Conservation (phyloP, 2,113 vertebrate genomes). For the Calonectris borealis region DNA sequence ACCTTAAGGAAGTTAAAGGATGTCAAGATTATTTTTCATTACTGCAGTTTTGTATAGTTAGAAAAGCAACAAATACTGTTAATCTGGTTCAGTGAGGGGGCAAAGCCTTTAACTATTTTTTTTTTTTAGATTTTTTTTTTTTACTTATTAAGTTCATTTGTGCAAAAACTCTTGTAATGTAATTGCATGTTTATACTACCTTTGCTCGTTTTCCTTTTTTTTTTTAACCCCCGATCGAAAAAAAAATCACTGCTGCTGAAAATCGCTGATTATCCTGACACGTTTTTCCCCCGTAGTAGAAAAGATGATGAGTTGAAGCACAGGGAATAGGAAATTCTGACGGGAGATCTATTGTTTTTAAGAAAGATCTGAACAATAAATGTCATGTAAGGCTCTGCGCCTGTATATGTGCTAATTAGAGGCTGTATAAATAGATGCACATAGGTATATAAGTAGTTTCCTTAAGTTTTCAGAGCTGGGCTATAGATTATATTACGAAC, state of each 20-base stretch:
- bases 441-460: not conserved
- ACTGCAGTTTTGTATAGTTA: constrained; percentile 29
- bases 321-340: constrained; percentile 39
- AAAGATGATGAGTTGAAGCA: constrained; percentile 21
- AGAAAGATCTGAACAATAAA: not conserved
- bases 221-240: not conserved
- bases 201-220: not conserved
- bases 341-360: constrained; percentile 26
- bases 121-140: not conserved
- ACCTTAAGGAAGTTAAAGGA: constrained; percentile 56
- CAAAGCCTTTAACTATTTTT: constrained; percentile 56
- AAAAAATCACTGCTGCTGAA: constrained; percentile 6
- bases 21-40: constrained; percentile 68
- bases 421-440: not conserved
- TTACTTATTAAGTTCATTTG: constrained; percentile 52
- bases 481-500: not conserved
- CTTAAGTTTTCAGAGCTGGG: not conserved
- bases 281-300: not conserved
- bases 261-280: constrained; percentile 20
- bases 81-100: constrained; percentile 65
- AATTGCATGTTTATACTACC: constrained; percentile 12
- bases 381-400: constrained; percentile 10
- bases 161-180: not conserved
- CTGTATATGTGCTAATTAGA: constrained; percentile 20
- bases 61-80: constrained; percentile 63